phyloP scores from a whole-genome alignment of 2,113 vertebrate genomes.

The Tichodroma muraria region DNA sequence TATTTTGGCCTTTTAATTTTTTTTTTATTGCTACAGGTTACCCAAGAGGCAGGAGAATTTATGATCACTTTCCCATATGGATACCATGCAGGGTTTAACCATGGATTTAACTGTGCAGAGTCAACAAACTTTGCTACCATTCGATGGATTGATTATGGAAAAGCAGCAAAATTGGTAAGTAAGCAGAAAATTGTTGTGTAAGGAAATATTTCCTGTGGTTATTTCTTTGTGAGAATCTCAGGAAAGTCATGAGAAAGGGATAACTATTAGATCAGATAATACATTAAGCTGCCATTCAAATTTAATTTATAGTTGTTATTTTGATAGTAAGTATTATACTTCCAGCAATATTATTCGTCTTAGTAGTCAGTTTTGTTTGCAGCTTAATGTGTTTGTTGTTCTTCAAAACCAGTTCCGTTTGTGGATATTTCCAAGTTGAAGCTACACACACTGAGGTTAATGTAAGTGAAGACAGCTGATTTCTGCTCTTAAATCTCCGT shows the following conservation, averaged over 20 bases:
- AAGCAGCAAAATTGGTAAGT: slow-evolving; percentile 86
- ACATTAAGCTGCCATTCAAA: not conserved
- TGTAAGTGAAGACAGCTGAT: not conserved
- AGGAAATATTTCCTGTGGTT: not conserved
- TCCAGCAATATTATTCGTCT: not conserved
- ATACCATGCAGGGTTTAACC: slow-evolving; percentile 98
- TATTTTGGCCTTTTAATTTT: not conserved
- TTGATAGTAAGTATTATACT: not conserved
- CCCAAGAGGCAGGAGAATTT: slow-evolving; percentile 96
- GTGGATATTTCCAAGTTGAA: not conserved
- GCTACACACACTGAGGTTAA: not conserved
- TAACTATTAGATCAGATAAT: not conserved
- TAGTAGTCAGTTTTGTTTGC: not conserved
- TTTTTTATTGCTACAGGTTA: slow-evolving; percentile 74
- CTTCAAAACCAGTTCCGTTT: not conserved
- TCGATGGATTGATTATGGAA: slow-evolving; percentile 98
- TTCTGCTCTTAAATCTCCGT: not conserved
- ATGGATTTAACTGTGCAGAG: slow-evolving; percentile 98
- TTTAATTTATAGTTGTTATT: not conserved
- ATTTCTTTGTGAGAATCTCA: not conserved
- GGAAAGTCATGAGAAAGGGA: not conserved
- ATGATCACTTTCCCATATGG: slow-evolving; percentile 98
- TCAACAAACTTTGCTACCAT: slow-evolving; percentile 96
- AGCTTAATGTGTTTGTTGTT: not conserved
- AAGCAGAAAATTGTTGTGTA: not conserved